phyloP scores from a whole-genome alignment of 2,113 vertebrate species.

The Hemiscyllium ocellatum region DNA sequence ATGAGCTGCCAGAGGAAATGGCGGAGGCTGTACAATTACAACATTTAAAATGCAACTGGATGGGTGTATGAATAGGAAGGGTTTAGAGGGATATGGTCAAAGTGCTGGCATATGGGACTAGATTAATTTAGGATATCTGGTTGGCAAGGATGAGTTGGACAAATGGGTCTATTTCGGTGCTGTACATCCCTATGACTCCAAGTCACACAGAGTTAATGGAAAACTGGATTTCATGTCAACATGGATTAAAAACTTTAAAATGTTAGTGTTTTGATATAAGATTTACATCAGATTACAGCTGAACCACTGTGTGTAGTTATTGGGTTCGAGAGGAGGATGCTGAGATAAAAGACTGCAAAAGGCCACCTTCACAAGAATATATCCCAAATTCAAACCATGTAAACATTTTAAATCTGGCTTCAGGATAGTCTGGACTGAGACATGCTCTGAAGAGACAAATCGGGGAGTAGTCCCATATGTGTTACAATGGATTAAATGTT shows the following conservation, averaged over 20 bases:
- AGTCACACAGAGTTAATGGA: not conserved
- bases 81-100: too few species aligned
- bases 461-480: not conserved
- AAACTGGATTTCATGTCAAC: not conserved
- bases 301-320: not conserved
- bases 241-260: not conserved
- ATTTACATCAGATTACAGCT: not conserved
- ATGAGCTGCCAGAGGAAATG: too few species aligned
- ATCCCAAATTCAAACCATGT: not conserved
- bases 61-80: too few species aligned
- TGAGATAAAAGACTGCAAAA: not conserved
- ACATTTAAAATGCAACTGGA: too few species aligned
- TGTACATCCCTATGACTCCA: too few species aligned
- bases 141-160: too few species aligned
- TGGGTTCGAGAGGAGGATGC: not conserved
- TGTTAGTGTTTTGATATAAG: not conserved
- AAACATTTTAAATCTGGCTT: not conserved
- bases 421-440: not conserved
- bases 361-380: not conserved
- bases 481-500: too few species aligned
- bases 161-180: too few species aligned
- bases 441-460: not conserved
- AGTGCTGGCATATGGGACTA: too few species aligned
- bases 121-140: too few species aligned
- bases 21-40: too few species aligned